phyloP scores from a whole-genome alignment of 2,113 vertebrate species.

The Carassius auratus region DNA sequence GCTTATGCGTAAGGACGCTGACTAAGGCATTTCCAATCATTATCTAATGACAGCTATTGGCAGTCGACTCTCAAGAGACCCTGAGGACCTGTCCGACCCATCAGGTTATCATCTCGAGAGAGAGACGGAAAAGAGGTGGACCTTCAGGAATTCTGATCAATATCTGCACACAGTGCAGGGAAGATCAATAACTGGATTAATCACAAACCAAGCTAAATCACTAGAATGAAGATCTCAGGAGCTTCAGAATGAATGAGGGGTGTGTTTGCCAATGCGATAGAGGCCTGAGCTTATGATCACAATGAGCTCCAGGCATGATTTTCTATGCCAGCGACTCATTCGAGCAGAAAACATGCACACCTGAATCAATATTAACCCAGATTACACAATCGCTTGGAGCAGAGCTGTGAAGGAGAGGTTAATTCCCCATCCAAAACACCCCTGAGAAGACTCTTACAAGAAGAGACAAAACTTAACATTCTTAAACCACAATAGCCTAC shows the following conservation, averaged over 20 bases:
- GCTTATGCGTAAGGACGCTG: not conserved
- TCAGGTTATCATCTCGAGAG: not conserved
- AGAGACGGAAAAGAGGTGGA: not conserved
- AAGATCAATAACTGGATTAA: constrained; percentile 41
- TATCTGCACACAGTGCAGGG: constrained; percentile 23
- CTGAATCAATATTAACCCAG: constrained; percentile 39
- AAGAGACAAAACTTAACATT: not conserved
- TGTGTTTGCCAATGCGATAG: not conserved
- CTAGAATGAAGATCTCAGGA: not conserved
- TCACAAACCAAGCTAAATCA: not conserved
- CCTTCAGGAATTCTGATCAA: constrained; percentile 26
- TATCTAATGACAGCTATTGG: constrained; percentile 12
- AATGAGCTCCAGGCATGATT: not conserved
- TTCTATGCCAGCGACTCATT: not conserved
- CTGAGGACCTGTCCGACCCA: not conserved
- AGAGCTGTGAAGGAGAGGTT: not conserved
- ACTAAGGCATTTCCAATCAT: not conserved
- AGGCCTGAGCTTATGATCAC: constrained; percentile 1
- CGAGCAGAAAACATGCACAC: constrained; percentile 27
- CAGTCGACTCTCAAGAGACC: constrained; percentile 3
- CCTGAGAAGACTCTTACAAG: not conserved
- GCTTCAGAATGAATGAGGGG: not conserved
- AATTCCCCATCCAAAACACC: constrained; percentile 22
- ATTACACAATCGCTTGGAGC: constrained; percentile 31
- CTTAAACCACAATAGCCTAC: constrained; percentile 5